Evolutionary conservation across 1,140 invertebrate genomes (phyloP).

Genomic region (Trichonephila inaurata): DNA sequence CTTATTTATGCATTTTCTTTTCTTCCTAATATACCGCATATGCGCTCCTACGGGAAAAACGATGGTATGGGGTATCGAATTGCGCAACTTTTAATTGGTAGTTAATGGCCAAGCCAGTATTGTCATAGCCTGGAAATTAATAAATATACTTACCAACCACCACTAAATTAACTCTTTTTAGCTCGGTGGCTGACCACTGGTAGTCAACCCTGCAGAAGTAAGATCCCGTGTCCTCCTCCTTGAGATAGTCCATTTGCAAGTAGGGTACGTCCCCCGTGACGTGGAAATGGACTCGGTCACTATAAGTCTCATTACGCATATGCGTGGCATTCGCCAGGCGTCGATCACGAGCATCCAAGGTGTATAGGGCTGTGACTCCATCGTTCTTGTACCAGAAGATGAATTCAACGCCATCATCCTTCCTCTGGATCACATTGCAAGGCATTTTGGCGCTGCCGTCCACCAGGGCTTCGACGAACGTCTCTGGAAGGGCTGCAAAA

Average conservation of each 20-base stretch:
- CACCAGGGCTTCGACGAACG: slow-evolving; percentile 84
- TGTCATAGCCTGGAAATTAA: no score
- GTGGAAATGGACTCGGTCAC: slow-evolving; percentile 48
- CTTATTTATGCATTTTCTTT: no score
- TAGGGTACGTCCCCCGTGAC: slow-evolving; percentile 20
- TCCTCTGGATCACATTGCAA: slow-evolving; percentile 85
- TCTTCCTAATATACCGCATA: no score
- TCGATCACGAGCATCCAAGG: slow-evolving; percentile 72
- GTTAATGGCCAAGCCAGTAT: no score
- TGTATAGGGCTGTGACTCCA: slow-evolving; percentile 77
- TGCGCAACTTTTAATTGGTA: no score
- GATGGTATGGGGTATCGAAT: no score
- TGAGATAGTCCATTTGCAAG: slow-evolving; percentile 33
- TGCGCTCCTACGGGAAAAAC: no score
- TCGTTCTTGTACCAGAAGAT: slow-evolving; percentile 90
- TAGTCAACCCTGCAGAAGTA: slow-evolving; percentile 86
- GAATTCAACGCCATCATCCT: slow-evolving; percentile 87
- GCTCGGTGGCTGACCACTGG: slow-evolving; percentile 89
- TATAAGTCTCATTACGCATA: slow-evolving; percentile 73
- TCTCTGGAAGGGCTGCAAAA: slow-evolving; percentile 55
- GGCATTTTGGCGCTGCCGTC: slow-evolving; percentile 89
- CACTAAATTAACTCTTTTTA: slow-evolving; percentile 88
- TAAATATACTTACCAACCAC: slow-evolving; percentile 88
- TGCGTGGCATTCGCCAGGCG: slow-evolving; percentile 63
- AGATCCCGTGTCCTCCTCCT: slow-evolving; percentile 76